A percentile compares a stretch with the other conserved stretches of the same genome.
These are phyloP conservation scores for Pachyseris speciosa DNA, from an alignment of 64 coral and sea anemone species.

Conservation along the genomic window DNA sequence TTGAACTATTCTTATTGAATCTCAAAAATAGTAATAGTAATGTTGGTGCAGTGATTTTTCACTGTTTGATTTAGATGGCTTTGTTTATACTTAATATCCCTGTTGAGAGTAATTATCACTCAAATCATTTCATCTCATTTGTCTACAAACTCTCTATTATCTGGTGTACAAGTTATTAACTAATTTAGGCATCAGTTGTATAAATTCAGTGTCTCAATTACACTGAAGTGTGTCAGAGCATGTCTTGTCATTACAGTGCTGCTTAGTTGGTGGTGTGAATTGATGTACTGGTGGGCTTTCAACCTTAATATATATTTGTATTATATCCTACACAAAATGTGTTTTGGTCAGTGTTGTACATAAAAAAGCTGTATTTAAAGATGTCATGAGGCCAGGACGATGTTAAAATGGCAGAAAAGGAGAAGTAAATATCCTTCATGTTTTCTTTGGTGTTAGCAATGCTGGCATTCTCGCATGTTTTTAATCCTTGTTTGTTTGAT, in stretches of 20 bases:
- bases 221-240: neutral
- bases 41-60: neutral
- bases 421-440: neutral
- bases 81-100: neutral
- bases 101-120: neutral
- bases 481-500: slow-evolving; percentile 45
- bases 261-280: neutral
- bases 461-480: neutral
- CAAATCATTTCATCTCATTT: neutral
- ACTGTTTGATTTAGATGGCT: neutral
- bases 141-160: neutral
- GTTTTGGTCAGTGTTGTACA: neutral
- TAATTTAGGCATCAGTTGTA: slow-evolving; percentile 20
- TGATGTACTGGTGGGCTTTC: neutral
- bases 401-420: slow-evolving; percentile 48
- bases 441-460: slow-evolving; percentile 1
- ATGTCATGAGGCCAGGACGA: neutral
- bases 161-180: neutral
- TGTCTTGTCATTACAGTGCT: neutral
- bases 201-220: too few species aligned
- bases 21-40: neutral
- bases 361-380: neutral
- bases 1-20: too few species aligned
- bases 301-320: too few species aligned
- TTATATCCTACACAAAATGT: too few species aligned